These are phyloP conservation scores for Melikaiella ostensackeni DNA, from an alignment of 2,888 invertebrate species.

Conservation along the genomic window DNA sequence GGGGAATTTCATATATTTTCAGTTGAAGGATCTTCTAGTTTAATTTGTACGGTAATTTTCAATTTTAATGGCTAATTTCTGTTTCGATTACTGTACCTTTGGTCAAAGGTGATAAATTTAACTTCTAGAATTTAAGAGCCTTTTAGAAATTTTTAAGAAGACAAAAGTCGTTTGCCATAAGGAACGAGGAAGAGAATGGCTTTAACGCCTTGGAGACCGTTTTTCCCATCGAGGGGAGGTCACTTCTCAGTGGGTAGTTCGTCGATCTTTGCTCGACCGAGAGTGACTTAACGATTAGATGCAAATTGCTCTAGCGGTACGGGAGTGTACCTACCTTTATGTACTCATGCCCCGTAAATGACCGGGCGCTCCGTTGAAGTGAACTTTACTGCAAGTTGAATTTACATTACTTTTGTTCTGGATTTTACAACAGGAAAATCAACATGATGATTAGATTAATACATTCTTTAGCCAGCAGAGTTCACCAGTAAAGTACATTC, in stretches of 20 bases:
- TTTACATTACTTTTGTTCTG: not conserved
- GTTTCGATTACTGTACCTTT: not conserved
- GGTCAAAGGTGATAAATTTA: slow-evolving; percentile 13
- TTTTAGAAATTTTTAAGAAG: not conserved
- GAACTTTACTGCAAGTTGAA: slow-evolving; percentile 2
- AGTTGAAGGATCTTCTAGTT: not conserved
- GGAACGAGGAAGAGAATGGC: slow-evolving; percentile 35
- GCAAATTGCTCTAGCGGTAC: slow-evolving; percentile 63
- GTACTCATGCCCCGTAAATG: slow-evolving; percentile 48
- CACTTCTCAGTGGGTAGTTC: slow-evolving; percentile 45
- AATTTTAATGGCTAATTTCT: not conserved
- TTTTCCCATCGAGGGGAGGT: slow-evolving; percentile 39
- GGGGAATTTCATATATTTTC: not conserved
- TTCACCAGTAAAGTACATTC: too few relatives aligned
- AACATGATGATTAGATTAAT: not conserved
- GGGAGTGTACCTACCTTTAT: slow-evolving; percentile 42
- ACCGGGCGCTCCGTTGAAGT: slow-evolving; percentile 39
- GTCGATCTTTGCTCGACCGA: slow-evolving; percentile 54
- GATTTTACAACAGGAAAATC: not conserved
- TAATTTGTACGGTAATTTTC: not conserved
- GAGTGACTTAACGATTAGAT: slow-evolving; percentile 62
- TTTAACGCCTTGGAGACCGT: slow-evolving; percentile 30
- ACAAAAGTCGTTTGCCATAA: slow-evolving; percentile 15
- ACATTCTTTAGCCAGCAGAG: too few relatives aligned
- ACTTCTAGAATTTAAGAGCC: not conserved